Conservation (phyloP, 2,888 invertebrate genomes). For the Caradrina clavipalpis region DNA sequence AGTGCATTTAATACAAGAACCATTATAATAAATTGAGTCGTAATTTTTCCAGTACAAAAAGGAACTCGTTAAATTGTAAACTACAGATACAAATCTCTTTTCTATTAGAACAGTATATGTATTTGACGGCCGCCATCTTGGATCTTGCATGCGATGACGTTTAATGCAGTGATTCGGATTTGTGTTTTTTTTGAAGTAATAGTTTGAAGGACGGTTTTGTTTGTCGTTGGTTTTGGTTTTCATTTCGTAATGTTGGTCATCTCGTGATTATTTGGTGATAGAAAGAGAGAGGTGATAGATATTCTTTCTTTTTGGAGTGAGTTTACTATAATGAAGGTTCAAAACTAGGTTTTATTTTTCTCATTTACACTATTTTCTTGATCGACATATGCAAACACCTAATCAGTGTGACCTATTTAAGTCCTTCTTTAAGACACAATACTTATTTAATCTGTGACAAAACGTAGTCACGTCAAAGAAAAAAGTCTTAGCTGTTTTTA, state of each 20-base stretch:
- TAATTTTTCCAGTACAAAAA: constrained; percentile 30
- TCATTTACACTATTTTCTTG: no score
- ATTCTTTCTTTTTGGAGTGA: neutral
- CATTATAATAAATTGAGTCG: constrained; percentile 33
- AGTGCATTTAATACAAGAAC: constrained; percentile 11
- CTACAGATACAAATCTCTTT: constrained; percentile 50
- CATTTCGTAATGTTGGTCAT: neutral
- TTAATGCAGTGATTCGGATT: constrained; percentile 40
- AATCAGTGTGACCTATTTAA: no score
- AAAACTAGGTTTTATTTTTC: no score
- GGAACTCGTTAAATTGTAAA: constrained; percentile 40
- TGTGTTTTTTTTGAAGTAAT: constrained; percentile 1
- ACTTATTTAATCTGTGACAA: no score
- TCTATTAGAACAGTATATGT: constrained; percentile 40
- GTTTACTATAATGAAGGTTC: no score
- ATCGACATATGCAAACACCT: no score
- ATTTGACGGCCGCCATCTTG: constrained; percentile 55
- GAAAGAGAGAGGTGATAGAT: neutral
- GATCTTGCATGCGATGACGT: constrained; percentile 55
- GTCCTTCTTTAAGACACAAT: no score
- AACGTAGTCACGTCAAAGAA: no score
- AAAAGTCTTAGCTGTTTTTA: no score
- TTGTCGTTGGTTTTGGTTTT: neutral
- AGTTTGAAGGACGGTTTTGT: neutral
- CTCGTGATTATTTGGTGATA: no score